These are phyloP conservation scores for Coracopsis vasa DNA, from an alignment of 2,113 vertebrate genomes.

Conservation along the genomic window DNA sequence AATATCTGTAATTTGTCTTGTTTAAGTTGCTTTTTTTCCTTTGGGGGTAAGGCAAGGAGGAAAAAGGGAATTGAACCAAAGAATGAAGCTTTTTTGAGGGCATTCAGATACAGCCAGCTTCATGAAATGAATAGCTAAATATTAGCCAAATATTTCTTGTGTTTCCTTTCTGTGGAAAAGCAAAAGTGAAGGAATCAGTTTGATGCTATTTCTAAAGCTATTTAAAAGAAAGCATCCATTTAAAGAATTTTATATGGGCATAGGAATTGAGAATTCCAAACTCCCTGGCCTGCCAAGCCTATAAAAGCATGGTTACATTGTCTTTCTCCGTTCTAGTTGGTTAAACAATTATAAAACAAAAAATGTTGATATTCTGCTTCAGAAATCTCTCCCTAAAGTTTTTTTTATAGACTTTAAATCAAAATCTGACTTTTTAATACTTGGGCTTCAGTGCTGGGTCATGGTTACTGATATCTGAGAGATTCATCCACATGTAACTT, in stretches of 20 bases:
- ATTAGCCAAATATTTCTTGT: not conserved
- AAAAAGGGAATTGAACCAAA: not conserved
- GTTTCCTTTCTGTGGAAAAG: not conserved
- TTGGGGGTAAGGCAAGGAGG: not conserved
- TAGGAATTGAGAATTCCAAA: not conserved
- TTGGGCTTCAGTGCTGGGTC: not conserved
- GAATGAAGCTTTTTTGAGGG: not conserved
- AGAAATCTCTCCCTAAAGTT: not conserved
- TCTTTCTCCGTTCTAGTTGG: not conserved
- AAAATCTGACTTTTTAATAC: not conserved
- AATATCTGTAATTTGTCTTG: not conserved
- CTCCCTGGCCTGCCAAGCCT: not conserved
- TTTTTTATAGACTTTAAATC: not conserved
- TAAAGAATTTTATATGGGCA: not conserved
- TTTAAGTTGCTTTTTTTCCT: not conserved
- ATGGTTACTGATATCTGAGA: not conserved
- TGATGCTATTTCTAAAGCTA: not conserved
- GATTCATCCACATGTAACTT: not conserved
- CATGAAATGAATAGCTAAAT: not conserved
- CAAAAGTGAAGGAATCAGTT: not conserved
- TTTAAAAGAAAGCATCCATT: not conserved
- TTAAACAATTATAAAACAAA: not conserved
- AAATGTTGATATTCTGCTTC: not conserved
- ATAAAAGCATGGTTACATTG: fast-evolving
- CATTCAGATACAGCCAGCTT: not conserved